These are phyloP conservation scores for Pseudochromis fuscus DNA, from an alignment of 2,797 vertebrate genomes.

Conservation along the genomic window DNA sequence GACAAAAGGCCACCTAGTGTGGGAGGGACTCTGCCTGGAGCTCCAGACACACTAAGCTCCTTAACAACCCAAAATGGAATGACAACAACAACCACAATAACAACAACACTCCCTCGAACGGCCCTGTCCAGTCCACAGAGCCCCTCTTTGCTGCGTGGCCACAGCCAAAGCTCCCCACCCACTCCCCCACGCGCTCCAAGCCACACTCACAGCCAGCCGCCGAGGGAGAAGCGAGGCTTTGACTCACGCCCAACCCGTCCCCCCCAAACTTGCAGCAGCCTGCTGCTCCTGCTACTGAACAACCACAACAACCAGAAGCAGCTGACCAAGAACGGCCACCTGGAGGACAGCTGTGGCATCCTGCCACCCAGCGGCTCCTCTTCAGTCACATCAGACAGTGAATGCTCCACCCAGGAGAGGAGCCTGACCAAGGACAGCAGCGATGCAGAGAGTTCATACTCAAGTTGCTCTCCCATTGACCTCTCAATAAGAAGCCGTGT, in stretches of 20 bases:
- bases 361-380: slow-evolving; percentile 91
- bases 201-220: slow-evolving; percentile 80
- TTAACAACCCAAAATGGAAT: slow-evolving; percentile 89
- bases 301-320: slow-evolving; percentile 94
- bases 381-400: slow-evolving; percentile 90
- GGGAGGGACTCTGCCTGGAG: slow-evolving; percentile 80
- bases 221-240: slow-evolving; percentile 88
- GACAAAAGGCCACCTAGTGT: slow-evolving; percentile 89
- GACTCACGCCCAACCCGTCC: slow-evolving; percentile 89
- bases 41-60: slow-evolving; percentile 87
- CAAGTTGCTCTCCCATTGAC: slow-evolving; percentile 97
- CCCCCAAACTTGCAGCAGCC: slow-evolving; percentile 93
- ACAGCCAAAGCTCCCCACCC: slow-evolving; percentile 79
- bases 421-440: slow-evolving; percentile 95
- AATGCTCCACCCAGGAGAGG: slow-evolving; percentile 94
- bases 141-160: slow-evolving; percentile 84
- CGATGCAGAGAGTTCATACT: slow-evolving; percentile 95
- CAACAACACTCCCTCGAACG: slow-evolving; percentile 83
- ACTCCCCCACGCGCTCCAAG: slow-evolving; percentile 71
- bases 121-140: slow-evolving; percentile 83
- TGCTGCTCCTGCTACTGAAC: slow-evolving; percentile 96
- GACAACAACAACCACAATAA: slow-evolving; percentile 62
- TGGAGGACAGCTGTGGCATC: slow-evolving; percentile 86
- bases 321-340: slow-evolving; percentile 88
- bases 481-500: slow-evolving; percentile 93